Evolutionary conservation across 2,888 invertebrate genomes (phyloP).

Genomic region (Empis livida): DNA sequence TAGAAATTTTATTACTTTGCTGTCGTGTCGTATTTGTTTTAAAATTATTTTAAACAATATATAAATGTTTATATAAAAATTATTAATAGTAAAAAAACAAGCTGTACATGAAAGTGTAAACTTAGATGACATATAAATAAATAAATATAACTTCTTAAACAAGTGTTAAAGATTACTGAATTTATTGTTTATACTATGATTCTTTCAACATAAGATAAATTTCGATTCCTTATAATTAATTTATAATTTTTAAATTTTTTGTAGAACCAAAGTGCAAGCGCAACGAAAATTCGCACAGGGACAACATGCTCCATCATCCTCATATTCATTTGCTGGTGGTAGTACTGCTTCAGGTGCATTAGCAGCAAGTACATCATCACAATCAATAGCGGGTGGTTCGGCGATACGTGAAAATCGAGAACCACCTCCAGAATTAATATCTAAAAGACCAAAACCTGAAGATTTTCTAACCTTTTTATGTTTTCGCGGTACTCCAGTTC

Average conservation of each 20-base stretch:
- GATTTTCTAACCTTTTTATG: conserved; percentile 77
- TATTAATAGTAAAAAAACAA: no score
- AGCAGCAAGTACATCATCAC: conserved; percentile 13
- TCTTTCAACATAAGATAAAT: no score
- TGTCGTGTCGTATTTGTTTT: not conserved
- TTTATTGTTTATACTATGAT: no score
- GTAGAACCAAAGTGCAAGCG: conserved; percentile 67
- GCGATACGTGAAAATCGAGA: conserved; percentile 49
- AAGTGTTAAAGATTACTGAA: no score
- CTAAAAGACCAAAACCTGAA: conserved; percentile 66
- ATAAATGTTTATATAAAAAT: no score
- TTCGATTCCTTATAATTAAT: no score
- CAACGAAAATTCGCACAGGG: conserved; percentile 83
- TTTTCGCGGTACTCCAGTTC: conserved; percentile 59
- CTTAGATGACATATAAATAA: no score
- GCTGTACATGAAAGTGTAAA: no score
- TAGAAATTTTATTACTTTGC: not conserved
- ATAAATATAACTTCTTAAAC: no score
- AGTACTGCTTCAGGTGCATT: conserved; percentile 14
- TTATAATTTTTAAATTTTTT: not conserved
- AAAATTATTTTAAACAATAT: no score
- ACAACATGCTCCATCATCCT: conserved; percentile 51
- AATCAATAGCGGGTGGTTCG: conserved; percentile 28
- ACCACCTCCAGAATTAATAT: conserved; percentile 47
- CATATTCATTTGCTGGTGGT: conserved; percentile 18